These are phyloP conservation scores for Agapornis canus DNA, from an alignment of 2,797 vertebrate genomes.

Conservation along the genomic window DNA sequence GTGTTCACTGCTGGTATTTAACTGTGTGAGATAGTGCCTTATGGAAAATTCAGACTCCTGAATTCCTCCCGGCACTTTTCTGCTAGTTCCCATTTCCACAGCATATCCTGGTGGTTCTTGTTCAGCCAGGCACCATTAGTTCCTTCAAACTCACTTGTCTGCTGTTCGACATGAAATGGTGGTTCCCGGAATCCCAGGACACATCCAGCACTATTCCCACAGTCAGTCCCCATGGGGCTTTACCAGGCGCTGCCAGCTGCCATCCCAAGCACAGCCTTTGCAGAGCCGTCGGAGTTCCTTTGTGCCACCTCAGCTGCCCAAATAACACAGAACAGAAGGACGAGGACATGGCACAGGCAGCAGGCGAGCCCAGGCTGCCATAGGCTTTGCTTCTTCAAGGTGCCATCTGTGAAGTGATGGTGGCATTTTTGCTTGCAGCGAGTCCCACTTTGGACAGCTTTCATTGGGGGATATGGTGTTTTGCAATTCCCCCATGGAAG, in stretches of 20 bases:
- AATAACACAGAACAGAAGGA: not conserved
- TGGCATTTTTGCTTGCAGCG: rapidly evolving
- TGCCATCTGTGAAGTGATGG: rapidly evolving
- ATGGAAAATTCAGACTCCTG: not conserved
- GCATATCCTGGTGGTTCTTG: not conserved
- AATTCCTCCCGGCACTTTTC: not conserved
- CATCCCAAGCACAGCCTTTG: not conserved
- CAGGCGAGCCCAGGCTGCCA: rapidly evolving
- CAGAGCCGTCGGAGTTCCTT: rapidly evolving
- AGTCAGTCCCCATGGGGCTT: rapidly evolving
- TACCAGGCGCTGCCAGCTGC: rapidly evolving
- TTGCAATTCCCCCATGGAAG: not conserved
- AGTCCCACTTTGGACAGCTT: rapidly evolving
- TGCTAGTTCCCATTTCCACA: not conserved
- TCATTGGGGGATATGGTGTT: not conserved
- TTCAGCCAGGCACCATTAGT: not conserved
- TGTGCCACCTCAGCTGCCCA: not conserved
- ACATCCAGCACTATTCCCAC: rapidly evolving
- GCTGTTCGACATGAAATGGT: not conserved
- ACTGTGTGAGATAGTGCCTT: not conserved
- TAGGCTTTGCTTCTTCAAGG: not conserved
- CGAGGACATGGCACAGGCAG: rapidly evolving
- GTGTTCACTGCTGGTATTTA: rapidly evolving
- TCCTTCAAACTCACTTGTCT: not conserved
- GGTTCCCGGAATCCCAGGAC: not conserved